Base-by-base conservation (phyloP, 1,140 invertebrate species). In the Aphaenogaster ashmeadi region DNA sequence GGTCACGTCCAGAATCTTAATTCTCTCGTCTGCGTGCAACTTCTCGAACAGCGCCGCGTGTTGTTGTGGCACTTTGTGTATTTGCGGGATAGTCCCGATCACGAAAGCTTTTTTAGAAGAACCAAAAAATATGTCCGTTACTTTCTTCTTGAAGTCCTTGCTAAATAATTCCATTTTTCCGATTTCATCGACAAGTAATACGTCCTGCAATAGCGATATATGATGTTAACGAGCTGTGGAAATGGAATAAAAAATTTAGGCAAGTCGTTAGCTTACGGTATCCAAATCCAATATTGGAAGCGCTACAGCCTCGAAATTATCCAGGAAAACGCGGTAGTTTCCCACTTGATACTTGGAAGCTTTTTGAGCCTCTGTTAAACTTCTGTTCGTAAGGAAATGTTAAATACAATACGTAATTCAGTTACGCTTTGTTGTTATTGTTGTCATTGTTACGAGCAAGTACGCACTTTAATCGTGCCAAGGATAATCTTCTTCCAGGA, bases 91-190 rank as follows among this genome's bases (percentile, higher is more conserved):
- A 4, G 97, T 97, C 9, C 96, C 96, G 27, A 97, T 89, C 33
- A 97, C 93, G 13, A 78, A 92, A 41, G 11, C 75, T 88, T 67
- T 66, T 15, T 78, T 91, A 52, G 21, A 69, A 50, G 36, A 89
- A 67, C 6, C 56, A 79, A 96, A 94, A 38, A 96, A 80, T 52
- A 94, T 89, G 36, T 93, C 89, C 0, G 96, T 93, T 15, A 88
- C 72, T 21, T 91, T 77, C 69, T 95, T 89, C 18, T 86, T 62
- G 92, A 97, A 97, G 66, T 93, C 93, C 67, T 95, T 92, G 89
- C 97, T 97, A 58, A 97, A 97, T 54, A 97, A 87, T 93, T 97
- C 97, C 97, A 97, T 97, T 95, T 97, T 97, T 21, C 97, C 97
- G 80, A 97, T 96, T 93, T 97, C 97, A 94, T 97, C 97, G 38